A percentile compares a stretch with the other conserved stretches of the same genome.
Conservation (phyloP, 2,113 vertebrate species). For the Megalops atlanticus region DNA sequence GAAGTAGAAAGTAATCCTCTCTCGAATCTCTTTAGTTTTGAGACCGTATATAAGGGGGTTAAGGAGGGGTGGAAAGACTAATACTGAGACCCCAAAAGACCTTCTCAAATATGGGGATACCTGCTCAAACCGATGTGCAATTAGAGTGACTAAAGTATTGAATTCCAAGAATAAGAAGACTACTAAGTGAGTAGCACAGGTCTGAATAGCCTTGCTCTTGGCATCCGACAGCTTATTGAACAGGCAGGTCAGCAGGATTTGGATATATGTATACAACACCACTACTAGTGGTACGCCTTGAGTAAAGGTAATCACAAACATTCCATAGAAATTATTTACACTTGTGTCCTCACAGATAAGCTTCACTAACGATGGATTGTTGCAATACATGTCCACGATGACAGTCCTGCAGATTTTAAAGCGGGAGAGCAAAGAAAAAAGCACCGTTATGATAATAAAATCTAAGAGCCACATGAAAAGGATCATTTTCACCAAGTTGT, state of each 20-base stretch:
- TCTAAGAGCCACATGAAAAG: conserved; percentile 49
- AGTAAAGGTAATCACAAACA: conserved; percentile 48
- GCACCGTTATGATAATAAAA: conserved; percentile 48
- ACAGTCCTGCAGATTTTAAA: conserved; percentile 56
- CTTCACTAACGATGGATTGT: conserved; percentile 59
- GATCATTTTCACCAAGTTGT: conserved; percentile 58
- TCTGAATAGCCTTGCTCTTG: conserved; percentile 68
- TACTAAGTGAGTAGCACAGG: conserved; percentile 66
- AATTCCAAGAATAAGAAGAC: conserved; percentile 65
- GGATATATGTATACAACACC: conserved; percentile 64
- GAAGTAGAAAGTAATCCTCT: conserved; percentile 35
- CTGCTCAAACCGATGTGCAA: conserved; percentile 57
- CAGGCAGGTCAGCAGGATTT: conserved; percentile 62
- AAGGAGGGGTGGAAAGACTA: conserved; percentile 63
- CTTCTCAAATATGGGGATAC: conserved; percentile 52
- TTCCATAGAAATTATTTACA: conserved; percentile 66
- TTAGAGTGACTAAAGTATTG: conserved; percentile 63
- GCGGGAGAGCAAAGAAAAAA: conserved; percentile 65
- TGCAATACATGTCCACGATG: conserved; percentile 57
- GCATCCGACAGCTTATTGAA: conserved; percentile 62
- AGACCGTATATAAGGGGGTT: conserved; percentile 73
- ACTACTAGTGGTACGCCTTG: conserved; percentile 35
- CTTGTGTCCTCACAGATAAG: conserved; percentile 62
- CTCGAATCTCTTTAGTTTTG: conserved; percentile 68
- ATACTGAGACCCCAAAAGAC: conserved; percentile 54